Evolutionary conservation across 2,888 invertebrate species (phyloP).

Genomic region (Pasiphila rectangulata): DNA sequence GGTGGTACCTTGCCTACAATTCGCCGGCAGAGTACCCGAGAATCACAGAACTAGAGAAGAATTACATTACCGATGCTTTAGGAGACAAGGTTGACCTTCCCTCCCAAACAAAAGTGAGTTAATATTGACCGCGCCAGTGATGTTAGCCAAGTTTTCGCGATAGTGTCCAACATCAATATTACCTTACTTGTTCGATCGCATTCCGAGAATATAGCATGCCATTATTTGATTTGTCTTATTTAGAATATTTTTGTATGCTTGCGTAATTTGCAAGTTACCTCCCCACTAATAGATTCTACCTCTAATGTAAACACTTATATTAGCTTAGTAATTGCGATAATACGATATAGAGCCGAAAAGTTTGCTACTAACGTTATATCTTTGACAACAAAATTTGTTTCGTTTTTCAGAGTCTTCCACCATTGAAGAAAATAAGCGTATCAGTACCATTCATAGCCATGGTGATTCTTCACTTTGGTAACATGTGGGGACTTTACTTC

Average conservation of each 20-base stretch:
- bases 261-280: slow-evolving; percentile 17
- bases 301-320: slow-evolving; percentile 1
- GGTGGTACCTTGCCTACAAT: slow-evolving; percentile 84
- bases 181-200: slow-evolving; percentile 20
- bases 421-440: slow-evolving; percentile 81
- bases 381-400: slow-evolving; percentile 7
- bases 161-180: slow-evolving; percentile 35
- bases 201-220: slow-evolving; percentile 20
- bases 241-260: slow-evolving; percentile 16
- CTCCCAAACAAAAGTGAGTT: slow-evolving; percentile 80
- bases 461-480: slow-evolving; percentile 85
- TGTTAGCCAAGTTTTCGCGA: slow-evolving; percentile 30
- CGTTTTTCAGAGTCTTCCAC: slow-evolving; percentile 83
- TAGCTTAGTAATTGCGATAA: not conserved
- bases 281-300: slow-evolving; percentile 24
- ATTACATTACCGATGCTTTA: slow-evolving; percentile 82
- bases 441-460: slow-evolving; percentile 87
- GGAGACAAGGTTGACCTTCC: slow-evolving; percentile 78
- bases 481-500: slow-evolving; percentile 88
- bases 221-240: slow-evolving; percentile 25
- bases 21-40: slow-evolving; percentile 83
- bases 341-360: too few relatives aligned
- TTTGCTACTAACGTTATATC: too few relatives aligned
- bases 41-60: slow-evolving; percentile 82
- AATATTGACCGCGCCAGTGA: slow-evolving; percentile 34